Percentiles rank a stretch among this genome's conserved stretches.
Evolutionary conservation across 2,888 invertebrate species (phyloP).

Genomic region (Orchestes rusci): DNA sequence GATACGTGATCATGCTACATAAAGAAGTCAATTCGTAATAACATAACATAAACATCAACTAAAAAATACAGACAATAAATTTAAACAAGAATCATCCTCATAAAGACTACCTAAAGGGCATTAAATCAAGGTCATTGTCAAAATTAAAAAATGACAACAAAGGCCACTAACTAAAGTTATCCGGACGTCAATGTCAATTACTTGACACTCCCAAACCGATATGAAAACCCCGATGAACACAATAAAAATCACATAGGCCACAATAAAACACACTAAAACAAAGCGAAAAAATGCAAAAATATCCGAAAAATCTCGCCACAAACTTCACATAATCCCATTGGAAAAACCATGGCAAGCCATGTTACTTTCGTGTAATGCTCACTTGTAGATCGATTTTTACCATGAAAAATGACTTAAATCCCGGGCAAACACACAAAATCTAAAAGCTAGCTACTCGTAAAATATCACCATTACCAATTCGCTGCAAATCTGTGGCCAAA

Average conservation of each 20-base stretch:
- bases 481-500: constrained; percentile 34
- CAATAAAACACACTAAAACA: no score
- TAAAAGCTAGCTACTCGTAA: constrained; percentile 27
- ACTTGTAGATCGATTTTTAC: constrained; percentile 20
- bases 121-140: constrained; percentile 39
- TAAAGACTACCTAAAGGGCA: no score
- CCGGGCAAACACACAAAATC: constrained; percentile 12
- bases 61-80: no score
- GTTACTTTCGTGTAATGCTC: constrained; percentile 10
- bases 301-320: background rate
- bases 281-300: constrained; percentile 16
- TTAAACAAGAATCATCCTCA: no score
- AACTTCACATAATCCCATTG: constrained; percentile 15
- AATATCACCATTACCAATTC: constrained; percentile 38
- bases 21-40: no score
- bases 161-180: constrained; percentile 26
- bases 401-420: constrained; percentile 24
- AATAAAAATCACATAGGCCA: no score
- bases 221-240: no score
- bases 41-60: no score
- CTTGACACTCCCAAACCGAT: constrained; percentile 35
- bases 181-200: constrained; percentile 30
- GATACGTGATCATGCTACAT: no score
- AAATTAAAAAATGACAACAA: constrained; percentile 37
- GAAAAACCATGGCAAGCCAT: constrained; percentile 29